These are phyloP conservation scores for Metellina segmentata DNA, from an alignment of 2,888 invertebrate genomes.

Conservation along the genomic window DNA sequence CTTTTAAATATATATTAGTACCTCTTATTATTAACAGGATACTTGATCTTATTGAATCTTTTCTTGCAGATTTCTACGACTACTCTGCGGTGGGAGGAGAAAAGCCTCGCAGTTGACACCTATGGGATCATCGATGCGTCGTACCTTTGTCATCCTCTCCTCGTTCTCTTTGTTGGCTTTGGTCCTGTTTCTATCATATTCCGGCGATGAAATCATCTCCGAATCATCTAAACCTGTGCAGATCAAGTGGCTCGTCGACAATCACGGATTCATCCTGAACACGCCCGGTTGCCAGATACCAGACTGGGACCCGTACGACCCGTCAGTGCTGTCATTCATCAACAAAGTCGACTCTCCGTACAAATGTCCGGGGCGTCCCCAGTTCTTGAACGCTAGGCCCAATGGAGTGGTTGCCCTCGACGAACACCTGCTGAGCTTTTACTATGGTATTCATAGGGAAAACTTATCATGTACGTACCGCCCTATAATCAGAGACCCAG, in stretches of 20 bases:
- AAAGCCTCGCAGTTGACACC: slow-evolving; percentile 49
- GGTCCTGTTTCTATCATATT: slow-evolving; percentile 69
- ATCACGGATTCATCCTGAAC: slow-evolving; percentile 71
- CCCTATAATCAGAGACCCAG: slow-evolving; percentile 69
- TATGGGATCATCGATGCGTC: slow-evolving; percentile 74
- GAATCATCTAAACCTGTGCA: slow-evolving; percentile 50
- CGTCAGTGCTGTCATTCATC: slow-evolving; percentile 69
- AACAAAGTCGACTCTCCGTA: slow-evolving; percentile 54
- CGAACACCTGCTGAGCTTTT: slow-evolving; percentile 45
- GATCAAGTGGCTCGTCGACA: slow-evolving; percentile 63
- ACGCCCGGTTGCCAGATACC: slow-evolving; percentile 77
- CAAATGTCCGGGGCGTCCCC: slow-evolving; percentile 68
- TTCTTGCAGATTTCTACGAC: slow-evolving; percentile 36
- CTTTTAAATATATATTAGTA: no score
- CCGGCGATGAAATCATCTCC: slow-evolving; percentile 65
- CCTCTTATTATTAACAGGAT: no score
- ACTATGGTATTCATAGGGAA: slow-evolving; percentile 58
- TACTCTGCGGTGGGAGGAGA: slow-evolving; percentile 4
- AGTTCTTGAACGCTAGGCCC: slow-evolving; percentile 52
- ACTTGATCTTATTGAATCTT: neutral
- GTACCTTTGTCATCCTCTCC: slow-evolving; percentile 60
- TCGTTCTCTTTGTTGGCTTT: slow-evolving; percentile 46
- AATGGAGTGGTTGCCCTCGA: slow-evolving; percentile 64
- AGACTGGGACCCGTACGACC: slow-evolving; percentile 76
- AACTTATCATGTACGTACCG: slow-evolving; percentile 69